Evolutionary conservation across 1,140 invertebrate genomes (phyloP), one percentile per base, ranked within the genome.

Genomic region (Drosophila orena): DNA sequence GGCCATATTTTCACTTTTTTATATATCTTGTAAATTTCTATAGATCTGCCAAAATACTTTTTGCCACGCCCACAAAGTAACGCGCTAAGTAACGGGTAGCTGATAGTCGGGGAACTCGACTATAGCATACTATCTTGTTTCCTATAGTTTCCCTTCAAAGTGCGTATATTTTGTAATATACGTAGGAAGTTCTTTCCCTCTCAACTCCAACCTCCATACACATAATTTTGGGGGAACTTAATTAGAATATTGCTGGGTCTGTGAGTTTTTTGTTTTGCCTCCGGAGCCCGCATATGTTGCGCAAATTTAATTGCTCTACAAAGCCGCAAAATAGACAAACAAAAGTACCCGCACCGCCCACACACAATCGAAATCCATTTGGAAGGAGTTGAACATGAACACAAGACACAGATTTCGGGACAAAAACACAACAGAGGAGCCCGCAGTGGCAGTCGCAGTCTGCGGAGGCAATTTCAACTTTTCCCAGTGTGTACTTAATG

Each of bases 261-360:
- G 62, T 35, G 8, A 52, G 59, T 38, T 43, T 43, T n/a, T 46
- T 57, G 38, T 78, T 47, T 52, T 42, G 20, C 24, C 64, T 20
- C 42, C 20, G 43, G 40, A 57, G 59, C 79, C 79, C 86, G 83
- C 86, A 88, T 90, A 47, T 90, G 86, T 75, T 83, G 88, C 50
- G 46, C 50, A 75, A 66, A 75, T 80, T 90, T 90, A 90, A 90
- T 90, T 90, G 86, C 76, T 83, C 58, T 77, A 79, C 79, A 77
- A 90, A 90, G 77, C 86, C 86, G 66, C 88, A 90, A 83, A 75
- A 83, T 80, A 91, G 81, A 88, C 74, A 79, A 60, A 73, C 59
- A 64, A 72, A 77, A 73, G 62, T 53, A 60, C 38, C 46, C 55
- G 46, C 54, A 61, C 38, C 50, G 46, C 50, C 20, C 55, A 57